Evolutionary conservation across 2,888 invertebrate species (phyloP).

Genomic region (Bugulina stolonifera): DNA sequence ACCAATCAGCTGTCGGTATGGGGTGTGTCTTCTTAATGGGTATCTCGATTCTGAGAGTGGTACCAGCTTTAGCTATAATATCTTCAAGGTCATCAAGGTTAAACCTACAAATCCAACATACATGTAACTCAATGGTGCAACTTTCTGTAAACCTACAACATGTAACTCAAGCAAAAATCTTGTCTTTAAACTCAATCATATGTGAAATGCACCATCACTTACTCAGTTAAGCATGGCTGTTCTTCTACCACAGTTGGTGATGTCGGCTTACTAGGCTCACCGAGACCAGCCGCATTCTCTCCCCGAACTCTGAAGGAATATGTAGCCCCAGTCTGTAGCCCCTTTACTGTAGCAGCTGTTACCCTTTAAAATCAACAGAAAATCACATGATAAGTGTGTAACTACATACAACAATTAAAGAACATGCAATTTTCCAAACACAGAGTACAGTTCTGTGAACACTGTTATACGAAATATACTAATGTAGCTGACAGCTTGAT

Average conservation of each 20-base stretch:
- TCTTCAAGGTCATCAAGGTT: conserved; percentile 88
- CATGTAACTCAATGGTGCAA: no score
- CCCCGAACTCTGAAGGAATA: conserved; percentile 93
- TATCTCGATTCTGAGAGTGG: conserved; percentile 93
- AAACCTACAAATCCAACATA: conserved; percentile 62
- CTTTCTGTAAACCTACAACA: no score
- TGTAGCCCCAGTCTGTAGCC: conserved; percentile 81
- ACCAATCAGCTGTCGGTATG: conserved; percentile 86
- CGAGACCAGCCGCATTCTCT: conserved; percentile 91
- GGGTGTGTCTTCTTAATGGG: conserved; percentile 83
- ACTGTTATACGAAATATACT: no score
- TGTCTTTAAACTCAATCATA: no score
- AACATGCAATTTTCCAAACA: no score
- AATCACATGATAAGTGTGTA: no score
- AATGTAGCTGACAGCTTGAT: no score
- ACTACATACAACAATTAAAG: no score
- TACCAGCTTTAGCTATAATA: conserved; percentile 92
- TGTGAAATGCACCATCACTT: background rate
- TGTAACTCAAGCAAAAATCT: no score
- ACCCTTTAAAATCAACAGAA: background rate
- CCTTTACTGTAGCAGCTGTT: conserved; percentile 59
- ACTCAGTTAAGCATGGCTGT: conserved; percentile 43
- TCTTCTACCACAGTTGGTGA: conserved; percentile 48
- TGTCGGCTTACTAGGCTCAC: conserved; percentile 55
- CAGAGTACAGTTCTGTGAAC: no score